Conservation (phyloP, 2,113 vertebrate species). For the Syngnathus floridae region DNA sequence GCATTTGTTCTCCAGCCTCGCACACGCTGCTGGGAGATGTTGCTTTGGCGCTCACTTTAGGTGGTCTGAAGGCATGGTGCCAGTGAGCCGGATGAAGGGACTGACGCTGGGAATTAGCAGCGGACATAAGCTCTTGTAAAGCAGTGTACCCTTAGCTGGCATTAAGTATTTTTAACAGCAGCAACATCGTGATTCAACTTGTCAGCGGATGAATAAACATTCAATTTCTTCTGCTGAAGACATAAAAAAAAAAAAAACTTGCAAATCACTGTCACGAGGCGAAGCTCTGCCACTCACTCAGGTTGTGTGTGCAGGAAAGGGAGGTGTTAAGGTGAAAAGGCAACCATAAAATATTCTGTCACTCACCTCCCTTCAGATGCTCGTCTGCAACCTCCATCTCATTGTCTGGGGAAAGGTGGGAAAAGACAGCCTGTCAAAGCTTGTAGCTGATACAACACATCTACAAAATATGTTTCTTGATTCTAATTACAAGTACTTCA, state of each 20-base stretch:
- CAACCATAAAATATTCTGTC: conserved; percentile 60
- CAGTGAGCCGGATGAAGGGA: conserved; percentile 46
- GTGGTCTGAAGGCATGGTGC: conserved; percentile 49
- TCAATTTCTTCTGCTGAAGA: conserved; percentile 42
- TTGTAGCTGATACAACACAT: conserved; percentile 26
- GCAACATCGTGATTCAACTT: conserved; percentile 38
- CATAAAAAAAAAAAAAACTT: conserved; percentile 15
- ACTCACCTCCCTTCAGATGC: conserved; percentile 65
- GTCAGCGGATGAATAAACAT: conserved; percentile 58
- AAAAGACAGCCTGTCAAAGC: conserved; percentile 41
- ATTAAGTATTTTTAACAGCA: conserved; percentile 54
- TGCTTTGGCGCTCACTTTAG: conserved; percentile 47
- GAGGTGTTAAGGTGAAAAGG: conserved; percentile 58
- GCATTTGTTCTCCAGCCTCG: conserved; percentile 40
- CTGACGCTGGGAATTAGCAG: conserved; percentile 44
- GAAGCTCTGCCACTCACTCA: conserved; percentile 44
- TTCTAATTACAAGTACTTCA: conserved; percentile 12
- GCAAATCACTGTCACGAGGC: conserved; percentile 49
- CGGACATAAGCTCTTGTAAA: conserved; percentile 51
- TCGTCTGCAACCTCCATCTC: conserved; percentile 61
- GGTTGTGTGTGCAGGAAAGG: conserved; percentile 38
- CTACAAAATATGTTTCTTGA: conserved; percentile 23
- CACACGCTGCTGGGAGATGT: conserved; percentile 29
- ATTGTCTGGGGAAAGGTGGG: conserved; percentile 52
- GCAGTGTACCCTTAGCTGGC: conserved; percentile 58